Conservation (phyloP, 2,797 vertebrate species). For the Meda fulgida region DNA sequence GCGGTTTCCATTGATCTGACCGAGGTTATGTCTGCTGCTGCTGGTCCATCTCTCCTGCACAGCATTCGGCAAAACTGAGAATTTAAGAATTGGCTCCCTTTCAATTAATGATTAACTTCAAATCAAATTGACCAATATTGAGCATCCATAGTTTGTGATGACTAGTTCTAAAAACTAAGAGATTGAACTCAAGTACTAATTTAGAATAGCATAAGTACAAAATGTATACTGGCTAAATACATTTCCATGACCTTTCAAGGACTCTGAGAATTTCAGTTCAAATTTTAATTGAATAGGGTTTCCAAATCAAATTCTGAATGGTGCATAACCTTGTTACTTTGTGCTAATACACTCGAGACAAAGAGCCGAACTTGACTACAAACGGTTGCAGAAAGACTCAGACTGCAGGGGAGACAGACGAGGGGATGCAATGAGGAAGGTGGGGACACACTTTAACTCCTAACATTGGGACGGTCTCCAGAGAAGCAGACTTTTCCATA, state of each 20-base stretch:
- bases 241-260: neutral
- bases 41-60: conserved; percentile 60
- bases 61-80: too few relatives aligned
- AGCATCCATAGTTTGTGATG: neutral
- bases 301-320: neutral
- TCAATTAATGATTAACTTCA: neutral
- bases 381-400: neutral
- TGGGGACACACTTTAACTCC: conserved; percentile 29
- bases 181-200: neutral
- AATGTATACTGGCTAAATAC: neutral
- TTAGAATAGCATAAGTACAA: neutral
- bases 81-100: neutral
- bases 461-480: conserved; percentile 41
- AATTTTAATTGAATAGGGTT: neutral
- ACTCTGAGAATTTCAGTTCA: neutral
- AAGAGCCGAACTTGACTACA: neutral
- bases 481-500: conserved; percentile 47
- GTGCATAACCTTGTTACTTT: neutral
- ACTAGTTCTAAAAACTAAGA: neutral
- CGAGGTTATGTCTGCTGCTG: conserved; percentile 68
- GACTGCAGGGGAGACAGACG: neutral
- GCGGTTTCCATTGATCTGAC: conserved; percentile 46
- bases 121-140: neutral
- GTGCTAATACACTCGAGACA: neutral
- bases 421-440: conserved; percentile 16